Evolutionary conservation across 1,140 invertebrate genomes (phyloP).

Genomic region (Diprion similis): DNA sequence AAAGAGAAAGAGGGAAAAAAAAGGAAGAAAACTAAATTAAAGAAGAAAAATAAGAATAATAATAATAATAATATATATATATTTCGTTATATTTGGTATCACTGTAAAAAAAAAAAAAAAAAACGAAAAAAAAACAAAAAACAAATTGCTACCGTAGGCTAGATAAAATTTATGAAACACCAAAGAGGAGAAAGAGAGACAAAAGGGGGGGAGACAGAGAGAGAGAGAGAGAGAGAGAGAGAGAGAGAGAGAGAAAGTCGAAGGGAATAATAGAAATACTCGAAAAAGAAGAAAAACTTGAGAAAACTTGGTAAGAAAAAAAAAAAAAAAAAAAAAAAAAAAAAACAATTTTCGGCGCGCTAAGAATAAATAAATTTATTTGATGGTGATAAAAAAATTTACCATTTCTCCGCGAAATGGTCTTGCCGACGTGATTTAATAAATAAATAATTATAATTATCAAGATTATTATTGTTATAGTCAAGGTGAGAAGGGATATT

Average conservation of each 20-base stretch:
- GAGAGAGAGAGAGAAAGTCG: slow-evolving; percentile 36
- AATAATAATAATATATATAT: no score
- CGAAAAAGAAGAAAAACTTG: slow-evolving; percentile 26
- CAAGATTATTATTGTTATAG: no score
- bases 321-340: slow-evolving; percentile 28
- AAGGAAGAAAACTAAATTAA: slow-evolving; percentile 10
- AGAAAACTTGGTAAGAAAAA: slow-evolving; percentile 27
- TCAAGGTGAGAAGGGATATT: background rate
- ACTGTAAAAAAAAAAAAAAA: background rate
- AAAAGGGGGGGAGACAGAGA: slow-evolving; percentile 21
- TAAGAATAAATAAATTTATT: slow-evolving; percentile 15
- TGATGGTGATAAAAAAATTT: slow-evolving; percentile 38
- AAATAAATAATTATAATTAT: no score
- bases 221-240: slow-evolving; percentile 27
- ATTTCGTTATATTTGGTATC: no score
- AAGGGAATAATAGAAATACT: slow-evolving; percentile 28
- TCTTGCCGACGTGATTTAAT: slow-evolving; percentile 27
- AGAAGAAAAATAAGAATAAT: background rate
- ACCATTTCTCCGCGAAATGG: slow-evolving; percentile 35
- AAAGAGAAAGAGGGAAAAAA: background rate
- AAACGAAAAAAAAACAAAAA: background rate
- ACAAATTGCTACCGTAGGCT: background rate
- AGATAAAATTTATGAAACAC: background rate
- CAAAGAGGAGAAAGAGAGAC: background rate
- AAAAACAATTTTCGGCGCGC: slow-evolving; percentile 14